These are phyloP conservation scores for Alces alces DNA, from an alignment of 2,113 vertebrate genomes.

Conservation along the genomic window DNA sequence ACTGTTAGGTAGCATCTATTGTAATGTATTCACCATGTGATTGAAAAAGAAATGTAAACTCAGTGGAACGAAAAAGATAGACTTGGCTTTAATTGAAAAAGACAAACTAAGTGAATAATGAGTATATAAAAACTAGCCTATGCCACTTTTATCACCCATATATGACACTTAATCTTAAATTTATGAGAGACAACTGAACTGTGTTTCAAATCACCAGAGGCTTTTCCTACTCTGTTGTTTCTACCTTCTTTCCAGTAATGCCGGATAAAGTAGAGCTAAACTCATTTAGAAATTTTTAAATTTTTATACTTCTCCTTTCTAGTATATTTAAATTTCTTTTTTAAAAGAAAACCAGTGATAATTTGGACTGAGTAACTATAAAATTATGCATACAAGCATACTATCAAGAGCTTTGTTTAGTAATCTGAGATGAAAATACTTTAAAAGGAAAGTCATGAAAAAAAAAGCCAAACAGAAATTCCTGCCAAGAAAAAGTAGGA, in stretches of 20 bases:
- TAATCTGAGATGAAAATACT: slow-evolving; percentile 19
- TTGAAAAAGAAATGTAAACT: slow-evolving; percentile 81
- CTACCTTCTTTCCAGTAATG: slow-evolving; percentile 50
- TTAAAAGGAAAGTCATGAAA: not conserved
- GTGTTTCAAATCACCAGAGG: slow-evolving; percentile 79
- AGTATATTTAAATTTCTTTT: slow-evolving; percentile 50
- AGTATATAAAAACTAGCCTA: slow-evolving; percentile 82
- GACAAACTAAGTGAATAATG: slow-evolving; percentile 84
- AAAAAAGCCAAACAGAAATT: not conserved
- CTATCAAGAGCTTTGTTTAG: slow-evolving; percentile 13
- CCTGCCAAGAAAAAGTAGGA: slow-evolving; percentile 14
- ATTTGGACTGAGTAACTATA: slow-evolving; percentile 35
- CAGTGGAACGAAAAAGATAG: slow-evolving; percentile 80
- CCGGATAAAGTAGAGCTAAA: slow-evolving; percentile 16
- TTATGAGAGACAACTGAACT: slow-evolving; percentile 81
- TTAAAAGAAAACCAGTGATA: slow-evolving; percentile 40
- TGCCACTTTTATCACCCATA: slow-evolving; percentile 81
- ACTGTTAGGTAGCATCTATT: slow-evolving; percentile 70
- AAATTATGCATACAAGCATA: not conserved
- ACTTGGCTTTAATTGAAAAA: slow-evolving; percentile 82
- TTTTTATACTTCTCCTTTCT: slow-evolving; percentile 25
- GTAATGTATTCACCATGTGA: slow-evolving; percentile 77
- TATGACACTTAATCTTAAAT: slow-evolving; percentile 82
- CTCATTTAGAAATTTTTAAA: slow-evolving; percentile 41
- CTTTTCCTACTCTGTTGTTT: slow-evolving; percentile 72